Base-by-base conservation (phyloP, 1,140 invertebrate species). In the Frieseomelitta varia region DNA sequence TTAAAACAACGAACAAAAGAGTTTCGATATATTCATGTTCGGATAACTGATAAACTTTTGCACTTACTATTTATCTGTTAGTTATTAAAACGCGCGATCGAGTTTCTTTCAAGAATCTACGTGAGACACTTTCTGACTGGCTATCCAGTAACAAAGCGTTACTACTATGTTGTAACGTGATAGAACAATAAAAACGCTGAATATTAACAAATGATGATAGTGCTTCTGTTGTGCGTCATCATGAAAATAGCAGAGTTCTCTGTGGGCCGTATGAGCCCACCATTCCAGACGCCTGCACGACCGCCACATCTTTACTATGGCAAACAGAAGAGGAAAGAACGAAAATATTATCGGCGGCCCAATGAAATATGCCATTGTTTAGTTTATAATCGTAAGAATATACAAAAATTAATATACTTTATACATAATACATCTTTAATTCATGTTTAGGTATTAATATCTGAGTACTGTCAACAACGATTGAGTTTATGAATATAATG, bases 181-280 rank as follows among this genome's bases (percentile, higher is more conserved):
- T 65, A 83, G 65, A 21, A 34, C 53, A 80, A 67, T 34, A 72
- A 80, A 68, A 80, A 80, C 58, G 34, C 51, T 74, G 56, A 80
- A 84, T 61, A 86, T 80, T 73, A 58, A 86, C 86, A 76, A 90
- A 95, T 94, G 93, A 95, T 95, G 94, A 89, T 95, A 93, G 93
- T 94, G 90, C 88, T 95, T 90, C 85, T 95, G 87, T 90, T 95
- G 90, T 95, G 94, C 90, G 93, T 95, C 90, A 95, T 95, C 85
- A 95, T 95, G 94, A 95, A 95, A 91, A 94, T 95, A 91, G 94
- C 94, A 72, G 94, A 95, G 91, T 94, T 94, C 84, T 94, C 94
- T 58, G 92, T 93, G 89, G 93, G 92, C 75, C 93, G 91, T 55
- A 84, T 68, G 17, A 93, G 87, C 68, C 90, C 91, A 80, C 85